Evolutionary conservation across 2,888 invertebrate genomes (phyloP).

Genomic region (Parasteatoda lunata): DNA sequence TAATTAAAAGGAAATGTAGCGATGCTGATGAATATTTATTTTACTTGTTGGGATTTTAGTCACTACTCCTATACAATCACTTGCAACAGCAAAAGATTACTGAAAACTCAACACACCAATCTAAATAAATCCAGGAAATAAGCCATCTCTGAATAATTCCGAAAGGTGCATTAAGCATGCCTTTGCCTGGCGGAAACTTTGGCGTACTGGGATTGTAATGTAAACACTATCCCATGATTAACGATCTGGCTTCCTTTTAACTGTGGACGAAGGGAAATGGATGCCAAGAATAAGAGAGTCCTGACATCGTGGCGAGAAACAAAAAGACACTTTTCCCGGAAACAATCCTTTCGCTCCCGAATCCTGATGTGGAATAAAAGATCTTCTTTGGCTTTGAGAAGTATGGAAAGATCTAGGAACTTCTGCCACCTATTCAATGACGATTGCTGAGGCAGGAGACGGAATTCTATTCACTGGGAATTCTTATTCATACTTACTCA

Average conservation of each 20-base stretch:
- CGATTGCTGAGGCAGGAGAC: constrained; percentile 11
- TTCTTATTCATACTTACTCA: not conserved
- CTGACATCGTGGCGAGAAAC: constrained; percentile 9
- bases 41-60: no score
- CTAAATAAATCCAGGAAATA: not conserved
- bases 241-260: constrained; percentile 24
- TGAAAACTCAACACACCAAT: not conserved
- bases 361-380: constrained; percentile 19
- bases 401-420: constrained; percentile 4
- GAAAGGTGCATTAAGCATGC: not conserved
- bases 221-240: constrained; percentile 17
- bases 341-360: constrained; percentile 40
- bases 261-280: not conserved
- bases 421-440: constrained; percentile 16
- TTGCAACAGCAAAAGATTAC: no score
- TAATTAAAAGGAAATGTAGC: no score
- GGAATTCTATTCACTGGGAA: not conserved
- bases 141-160: not conserved
- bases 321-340: constrained; percentile 49
- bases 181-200: not conserved
- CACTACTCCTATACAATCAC: no score
- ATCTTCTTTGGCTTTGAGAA: not conserved
- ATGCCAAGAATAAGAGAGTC: constrained; percentile 13
- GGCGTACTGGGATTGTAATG: constrained; percentile 25
- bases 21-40: no score